Evolutionary conservation across 2,888 invertebrate species (phyloP).

Genomic region (Abscondita cerata): DNA sequence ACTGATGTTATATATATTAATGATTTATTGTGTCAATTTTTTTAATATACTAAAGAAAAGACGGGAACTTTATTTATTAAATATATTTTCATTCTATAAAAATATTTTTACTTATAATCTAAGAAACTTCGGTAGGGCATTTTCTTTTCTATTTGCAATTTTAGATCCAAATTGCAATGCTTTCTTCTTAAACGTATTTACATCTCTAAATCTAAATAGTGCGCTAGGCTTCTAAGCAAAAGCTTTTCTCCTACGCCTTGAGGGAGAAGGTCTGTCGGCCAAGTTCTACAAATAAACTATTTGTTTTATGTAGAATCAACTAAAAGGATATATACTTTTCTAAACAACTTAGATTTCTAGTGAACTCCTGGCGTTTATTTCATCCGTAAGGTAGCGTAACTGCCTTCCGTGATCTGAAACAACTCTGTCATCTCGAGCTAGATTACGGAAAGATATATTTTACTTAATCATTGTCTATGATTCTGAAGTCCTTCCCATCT

Average conservation of each 20-base stretch:
- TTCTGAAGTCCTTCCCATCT: constrained; percentile 62
- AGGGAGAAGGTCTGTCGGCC: constrained; percentile 61
- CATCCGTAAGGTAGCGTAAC: constrained; percentile 82
- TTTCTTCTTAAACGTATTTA: constrained; percentile 80
- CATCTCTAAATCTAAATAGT: constrained; percentile 67
- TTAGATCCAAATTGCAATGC: constrained; percentile 98
- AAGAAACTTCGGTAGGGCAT: constrained; percentile 78
- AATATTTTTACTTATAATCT: constrained; percentile 33
- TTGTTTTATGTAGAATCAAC: too few species aligned
- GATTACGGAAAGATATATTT: constrained; percentile 87
- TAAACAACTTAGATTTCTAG: constrained; percentile 70
- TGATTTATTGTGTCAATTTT: constrained; percentile 61
- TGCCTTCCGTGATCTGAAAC: constrained; percentile 89
- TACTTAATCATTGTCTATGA: constrained; percentile 78
- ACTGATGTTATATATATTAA: constrained; percentile 57
- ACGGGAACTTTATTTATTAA: constrained; percentile 20
- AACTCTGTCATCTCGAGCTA: constrained; percentile 94
- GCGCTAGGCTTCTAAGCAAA: constrained; percentile 77
- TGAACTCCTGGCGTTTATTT: constrained; percentile 72
- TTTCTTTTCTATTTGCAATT: constrained; percentile 91
- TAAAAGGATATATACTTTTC: too few species aligned
- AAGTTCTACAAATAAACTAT: constrained; percentile 51
- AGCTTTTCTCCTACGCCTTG: constrained; percentile 94
- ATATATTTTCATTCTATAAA: constrained; percentile 12
- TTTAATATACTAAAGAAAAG: constrained; percentile 58